Evolutionary conservation across 2,113 vertebrate species (phyloP).

Genomic region (Peucedramus taeniatus): DNA sequence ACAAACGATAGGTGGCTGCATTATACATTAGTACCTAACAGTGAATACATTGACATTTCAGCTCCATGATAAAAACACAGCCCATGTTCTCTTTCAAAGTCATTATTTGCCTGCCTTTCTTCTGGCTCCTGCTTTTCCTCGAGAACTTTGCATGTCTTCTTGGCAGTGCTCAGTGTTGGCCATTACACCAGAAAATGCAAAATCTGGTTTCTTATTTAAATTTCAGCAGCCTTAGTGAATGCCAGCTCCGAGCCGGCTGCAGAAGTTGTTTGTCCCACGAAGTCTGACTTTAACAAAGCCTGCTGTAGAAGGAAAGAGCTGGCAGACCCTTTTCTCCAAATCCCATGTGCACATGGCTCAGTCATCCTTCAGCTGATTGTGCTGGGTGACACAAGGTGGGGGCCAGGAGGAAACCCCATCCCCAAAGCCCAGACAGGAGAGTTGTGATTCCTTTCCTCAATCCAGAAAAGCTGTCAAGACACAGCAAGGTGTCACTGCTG

Average conservation of each 20-base stretch:
- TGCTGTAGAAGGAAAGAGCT: not conserved
- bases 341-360: not conserved
- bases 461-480: not conserved
- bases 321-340: not conserved
- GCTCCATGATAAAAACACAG: not conserved
- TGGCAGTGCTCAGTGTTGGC: not conserved
- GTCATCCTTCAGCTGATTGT: not conserved
- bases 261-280: not conserved
- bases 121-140: not conserved
- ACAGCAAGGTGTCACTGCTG: not conserved
- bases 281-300: not conserved
- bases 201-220: not conserved
- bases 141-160: not conserved
- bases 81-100: conserved; percentile 3
- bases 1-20: not conserved
- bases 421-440: not conserved
- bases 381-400: not conserved
- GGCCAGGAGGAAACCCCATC: not conserved
- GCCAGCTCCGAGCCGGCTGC: not conserved
- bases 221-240: not conserved
- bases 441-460: fast-evolving
- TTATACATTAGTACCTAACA: conserved; percentile 15
- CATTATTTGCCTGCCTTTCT: not conserved
- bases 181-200: not conserved
- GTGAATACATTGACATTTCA: conserved; percentile 46